Base-by-base conservation (phyloP, 2,888 invertebrate genomes). In the Idaea dimidiata region DNA sequence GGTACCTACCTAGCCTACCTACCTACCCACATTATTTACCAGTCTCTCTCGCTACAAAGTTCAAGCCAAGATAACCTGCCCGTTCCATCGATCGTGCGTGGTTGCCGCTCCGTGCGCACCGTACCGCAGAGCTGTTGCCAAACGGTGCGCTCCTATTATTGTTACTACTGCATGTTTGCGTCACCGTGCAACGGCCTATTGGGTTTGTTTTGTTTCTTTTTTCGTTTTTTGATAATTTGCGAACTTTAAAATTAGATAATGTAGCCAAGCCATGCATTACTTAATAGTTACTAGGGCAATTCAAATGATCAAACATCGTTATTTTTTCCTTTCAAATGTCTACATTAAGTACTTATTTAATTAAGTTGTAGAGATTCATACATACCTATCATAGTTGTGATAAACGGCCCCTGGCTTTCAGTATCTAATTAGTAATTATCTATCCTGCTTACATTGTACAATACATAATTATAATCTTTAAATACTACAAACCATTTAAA, bases 81-180 rank as follows among this genome's bases (percentile, higher is more conserved):
- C 55, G 75, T 73, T 69, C 72, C 72, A 83, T 84, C 84, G 81
- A 77, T 78, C 76, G 74, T 68, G 83, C 81, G 78, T 72, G 87
- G 33, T 85, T 87, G 87, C 84, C 88, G 71, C 70, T 75, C 79
- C 72, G 78, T 69, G 66, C 74, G 66, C 68, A 65, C 61, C 64
- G 65, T 64, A 60, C 63, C 62, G 66, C 61, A 72, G 59, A 43
- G 43, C 43, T 70, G 83, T 81, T 83, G 83, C 81, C 83, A 73
- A 64, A 74, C 76, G 71, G 78, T 72, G 68, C 74, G 69, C 72
- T 68, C 72, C 73, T 82, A 84, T 81, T 82, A 82, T 83, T 83
- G 81, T 79, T 82, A 80, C 81, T 80, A 77, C 75, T 76, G 59
- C 61, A 67, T 16, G 56, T 56, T 56, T 56, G 18, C 56, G 73